phyloP scores from a whole-genome alignment of 2,888 invertebrate species.

The Troides aeacus region DNA sequence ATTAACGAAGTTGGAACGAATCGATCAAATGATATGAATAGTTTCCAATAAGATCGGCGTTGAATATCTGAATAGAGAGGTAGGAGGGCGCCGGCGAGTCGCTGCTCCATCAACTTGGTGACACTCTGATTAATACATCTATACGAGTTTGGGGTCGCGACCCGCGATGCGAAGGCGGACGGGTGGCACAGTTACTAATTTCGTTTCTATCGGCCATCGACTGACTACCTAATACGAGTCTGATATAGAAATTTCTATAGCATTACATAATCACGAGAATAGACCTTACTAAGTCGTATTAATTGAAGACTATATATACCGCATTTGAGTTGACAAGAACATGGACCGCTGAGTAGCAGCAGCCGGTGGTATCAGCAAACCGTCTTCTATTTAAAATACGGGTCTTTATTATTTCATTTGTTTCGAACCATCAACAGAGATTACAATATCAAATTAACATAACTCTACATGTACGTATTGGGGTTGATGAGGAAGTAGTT shows the following conservation, averaged over 20 bases:
- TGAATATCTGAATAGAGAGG: constrained; percentile 23
- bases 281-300: neutral
- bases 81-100: constrained; percentile 35
- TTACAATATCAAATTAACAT: too few relatives aligned
- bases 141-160: constrained; percentile 30
- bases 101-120: constrained; percentile 37
- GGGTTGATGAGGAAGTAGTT: too few relatives aligned
- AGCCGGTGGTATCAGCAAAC: too few relatives aligned
- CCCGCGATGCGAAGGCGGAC: constrained; percentile 23
- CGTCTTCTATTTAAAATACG: too few relatives aligned
- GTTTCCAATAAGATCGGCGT: constrained; percentile 10
- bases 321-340: too few relatives aligned
- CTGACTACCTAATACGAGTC: constrained; percentile 16
- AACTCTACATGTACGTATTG: too few relatives aligned
- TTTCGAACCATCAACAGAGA: too few relatives aligned
- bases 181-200: constrained; percentile 28
- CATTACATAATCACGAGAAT: constrained; percentile 4
- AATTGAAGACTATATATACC: too few relatives aligned
- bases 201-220: constrained; percentile 22
- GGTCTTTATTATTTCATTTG: too few relatives aligned
- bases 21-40: constrained; percentile 20
- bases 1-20: constrained; percentile 21
- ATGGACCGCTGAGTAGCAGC: too few relatives aligned
- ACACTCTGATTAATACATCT: constrained; percentile 36
- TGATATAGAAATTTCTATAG: constrained; percentile 8